phyloP scores from a whole-genome alignment of 2,888 invertebrate species.

The Gastrophysa polygoni region DNA sequence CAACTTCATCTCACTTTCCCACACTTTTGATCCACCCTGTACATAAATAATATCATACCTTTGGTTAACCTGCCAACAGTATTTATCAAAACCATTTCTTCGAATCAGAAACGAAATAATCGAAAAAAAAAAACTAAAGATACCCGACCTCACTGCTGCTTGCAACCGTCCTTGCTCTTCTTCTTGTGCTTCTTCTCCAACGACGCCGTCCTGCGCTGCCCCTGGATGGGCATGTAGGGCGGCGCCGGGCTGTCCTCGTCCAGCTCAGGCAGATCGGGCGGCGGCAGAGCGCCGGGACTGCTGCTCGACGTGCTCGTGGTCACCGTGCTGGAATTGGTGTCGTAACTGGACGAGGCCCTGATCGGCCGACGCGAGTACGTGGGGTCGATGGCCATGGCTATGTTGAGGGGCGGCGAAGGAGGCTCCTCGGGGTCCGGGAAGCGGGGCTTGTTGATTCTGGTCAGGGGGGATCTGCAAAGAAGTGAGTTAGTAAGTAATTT shows the following conservation, averaged over 20 bases:
- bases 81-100: too few relatives aligned
- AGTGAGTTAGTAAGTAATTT: neutral
- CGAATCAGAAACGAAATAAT: too few relatives aligned
- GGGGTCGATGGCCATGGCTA: slow-evolving; percentile 72
- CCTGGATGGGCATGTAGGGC: slow-evolving; percentile 81
- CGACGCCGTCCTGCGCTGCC: slow-evolving; percentile 70
- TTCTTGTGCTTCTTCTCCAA: slow-evolving; percentile 65
- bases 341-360: slow-evolving; percentile 52
- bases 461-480: slow-evolving; percentile 44
- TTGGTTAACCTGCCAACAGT: too few relatives aligned
- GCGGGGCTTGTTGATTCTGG: slow-evolving; percentile 50
- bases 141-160: slow-evolving; percentile 49
- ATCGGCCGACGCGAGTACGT: slow-evolving; percentile 63
- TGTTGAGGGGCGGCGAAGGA: slow-evolving; percentile 60
- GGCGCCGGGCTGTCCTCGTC: slow-evolving; percentile 65
- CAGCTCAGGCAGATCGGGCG: slow-evolving; percentile 37
- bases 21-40: too few relatives aligned
- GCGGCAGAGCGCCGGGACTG: slow-evolving; percentile 45
- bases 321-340: slow-evolving; percentile 52
- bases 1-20: too few relatives aligned
- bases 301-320: slow-evolving; percentile 53
- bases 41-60: too few relatives aligned
- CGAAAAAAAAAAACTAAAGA: too few relatives aligned
- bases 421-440: slow-evolving; percentile 55
- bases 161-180: slow-evolving; percentile 53